Evolutionary conservation across 2,113 vertebrate species (phyloP).

Genomic region (Pseudopipra pipra): DNA sequence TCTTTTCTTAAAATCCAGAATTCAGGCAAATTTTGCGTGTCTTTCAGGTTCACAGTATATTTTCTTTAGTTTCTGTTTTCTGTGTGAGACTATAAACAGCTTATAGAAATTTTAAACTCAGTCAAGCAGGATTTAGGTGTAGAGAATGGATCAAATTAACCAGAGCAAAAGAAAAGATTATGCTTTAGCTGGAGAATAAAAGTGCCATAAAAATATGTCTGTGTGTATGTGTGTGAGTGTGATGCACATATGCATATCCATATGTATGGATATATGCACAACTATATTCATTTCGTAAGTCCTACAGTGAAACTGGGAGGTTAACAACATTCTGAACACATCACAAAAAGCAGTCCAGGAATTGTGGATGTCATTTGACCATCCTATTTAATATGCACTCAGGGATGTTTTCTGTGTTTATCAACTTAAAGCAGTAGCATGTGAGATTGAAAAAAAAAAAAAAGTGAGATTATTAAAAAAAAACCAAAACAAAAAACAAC

Average conservation of each 20-base stretch:
- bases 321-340: background rate
- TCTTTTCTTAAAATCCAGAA: background rate
- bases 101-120: background rate
- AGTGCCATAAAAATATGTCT: background rate
- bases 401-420: background rate
- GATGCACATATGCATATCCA: background rate
- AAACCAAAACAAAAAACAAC: background rate
- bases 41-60: background rate
- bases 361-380: background rate
- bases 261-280: background rate
- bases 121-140: background rate
- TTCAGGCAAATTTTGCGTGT: background rate
- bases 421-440: background rate
- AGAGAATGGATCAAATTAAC: background rate
- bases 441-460: background rate
- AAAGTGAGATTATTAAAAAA: background rate
- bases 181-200: background rate
- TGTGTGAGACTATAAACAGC: background rate
- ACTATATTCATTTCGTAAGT: background rate
- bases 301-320: background rate
- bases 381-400: background rate
- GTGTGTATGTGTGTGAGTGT: rapidly evolving
- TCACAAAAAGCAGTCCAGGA: background rate
- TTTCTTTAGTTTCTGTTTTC: background rate
- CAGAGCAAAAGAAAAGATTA: background rate